Conservation (phyloP, 2,797 vertebrate genomes). For the Argyrosomus regius region DNA sequence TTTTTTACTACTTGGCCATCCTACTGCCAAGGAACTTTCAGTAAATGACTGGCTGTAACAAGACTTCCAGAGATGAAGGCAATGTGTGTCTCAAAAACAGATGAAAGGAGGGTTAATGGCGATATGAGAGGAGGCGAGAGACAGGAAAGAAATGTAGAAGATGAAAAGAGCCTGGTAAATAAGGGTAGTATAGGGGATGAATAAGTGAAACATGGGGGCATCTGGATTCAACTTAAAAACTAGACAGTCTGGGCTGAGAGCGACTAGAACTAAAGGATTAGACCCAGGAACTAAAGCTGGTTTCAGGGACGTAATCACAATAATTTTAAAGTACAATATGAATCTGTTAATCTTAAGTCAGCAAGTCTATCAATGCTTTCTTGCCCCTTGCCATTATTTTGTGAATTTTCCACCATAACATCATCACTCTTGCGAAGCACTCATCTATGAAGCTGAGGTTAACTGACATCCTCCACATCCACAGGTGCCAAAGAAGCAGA, state of each 20-base stretch:
- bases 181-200: slow-evolving; percentile 39
- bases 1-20: slow-evolving; percentile 10
- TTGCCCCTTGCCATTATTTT: neutral
- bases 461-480: slow-evolving; percentile 1
- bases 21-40: slow-evolving; percentile 27
- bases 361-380: neutral
- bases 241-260: neutral
- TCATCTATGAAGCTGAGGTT: slow-evolving; percentile 10
- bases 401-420: neutral
- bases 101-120: slow-evolving; percentile 69
- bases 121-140: slow-evolving; percentile 34
- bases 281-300: neutral
- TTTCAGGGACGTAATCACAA: slow-evolving; percentile 13
- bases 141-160: slow-evolving; percentile 45
- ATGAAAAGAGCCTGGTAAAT: slow-evolving; percentile 64
- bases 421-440: neutral
- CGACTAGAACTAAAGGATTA: slow-evolving; percentile 14
- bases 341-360: slow-evolving; percentile 12
- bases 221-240: slow-evolving; percentile 23
- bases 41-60: slow-evolving; percentile 41
- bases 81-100: slow-evolving; percentile 54
- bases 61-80: slow-evolving; percentile 50
- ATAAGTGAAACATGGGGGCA: slow-evolving; percentile 34
- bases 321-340: neutral
- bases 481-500: slow-evolving; percentile 3